Evolutionary conservation across 2,797 vertebrate species (phyloP), one percentile per base, ranked within the genome.

Genomic region (Periparus ater): DNA sequence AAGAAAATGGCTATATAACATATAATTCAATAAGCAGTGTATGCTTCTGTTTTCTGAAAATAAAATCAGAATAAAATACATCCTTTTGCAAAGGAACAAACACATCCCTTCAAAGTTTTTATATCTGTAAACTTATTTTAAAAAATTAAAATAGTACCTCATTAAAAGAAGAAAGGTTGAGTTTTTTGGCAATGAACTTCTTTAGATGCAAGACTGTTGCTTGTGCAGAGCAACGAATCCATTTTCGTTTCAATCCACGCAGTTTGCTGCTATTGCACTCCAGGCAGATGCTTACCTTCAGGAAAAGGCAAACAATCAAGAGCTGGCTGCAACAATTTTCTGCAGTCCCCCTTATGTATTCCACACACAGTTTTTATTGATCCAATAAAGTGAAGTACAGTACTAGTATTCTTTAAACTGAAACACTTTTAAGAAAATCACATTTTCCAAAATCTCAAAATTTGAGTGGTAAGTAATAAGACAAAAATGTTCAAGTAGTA

Each of bases 151-250:
- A 32, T 42, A 61, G 97, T 98, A 99, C 99, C 99, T 99, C 99
- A 36, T 99, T 99, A 97, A 99, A 99, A 55, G 99, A 99, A 89
- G 99, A 99, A 94, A 99, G 98, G 97, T 99, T 99, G 75, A 99
- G 99, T 97, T 99, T 99, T 98, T 99, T 99, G 98, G 99, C 99
- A 97, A 99, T 99, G 98, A 99, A 99, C 97, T 99, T 99, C 98
- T 99, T 99, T 91, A 99, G 98, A 97, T 99, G 99, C 77, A 99
- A 98, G 93, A 99, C 99, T 1, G 99, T 99, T 81, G 99, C 99
- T 95, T 99, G 99, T 78, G 99, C 99, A 11, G 99, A 99, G 93
- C 99, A 99, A 96, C 99, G 99, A 97, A 99, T 99, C 99, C 99
- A 99, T 96, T 99, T 99, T 63, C 99, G 98, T 95, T 99, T 99